A percentile compares a stretch with the other conserved stretches of the same genome.
These are phyloP conservation scores for Agrochola lota DNA, from an alignment of 2,888 invertebrate species.

Conservation along the genomic window DNA sequence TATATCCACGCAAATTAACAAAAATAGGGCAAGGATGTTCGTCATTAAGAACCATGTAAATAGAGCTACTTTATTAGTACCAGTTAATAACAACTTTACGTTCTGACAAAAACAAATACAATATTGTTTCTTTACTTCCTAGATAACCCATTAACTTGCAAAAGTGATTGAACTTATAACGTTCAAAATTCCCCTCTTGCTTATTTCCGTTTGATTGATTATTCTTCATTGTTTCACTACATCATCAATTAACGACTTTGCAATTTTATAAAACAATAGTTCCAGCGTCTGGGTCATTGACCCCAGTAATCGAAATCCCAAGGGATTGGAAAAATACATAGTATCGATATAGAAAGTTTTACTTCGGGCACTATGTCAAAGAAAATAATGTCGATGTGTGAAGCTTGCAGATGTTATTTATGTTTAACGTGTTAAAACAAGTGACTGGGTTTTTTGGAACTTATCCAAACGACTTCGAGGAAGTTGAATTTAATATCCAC, in stretches of 20 bases:
- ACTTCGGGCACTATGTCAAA: slow-evolving; percentile 25
- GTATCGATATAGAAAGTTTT: slow-evolving; percentile 10
- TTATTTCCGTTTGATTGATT: slow-evolving; percentile 57
- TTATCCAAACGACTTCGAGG: slow-evolving; percentile 44
- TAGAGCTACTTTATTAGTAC: too few species aligned
- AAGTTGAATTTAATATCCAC: slow-evolving; percentile 35
- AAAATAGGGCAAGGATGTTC: not conserved
- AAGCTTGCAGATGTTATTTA: slow-evolving; percentile 29
- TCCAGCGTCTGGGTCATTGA: slow-evolving; percentile 41
- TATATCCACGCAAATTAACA: too few species aligned
- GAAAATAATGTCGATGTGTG: slow-evolving; percentile 12
- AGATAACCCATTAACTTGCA: slow-evolving; percentile 4
- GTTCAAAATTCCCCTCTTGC: not conserved
- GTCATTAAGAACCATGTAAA: not conserved
- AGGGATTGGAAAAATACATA: not conserved
- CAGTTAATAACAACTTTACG: too few species aligned
- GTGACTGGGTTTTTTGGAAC: slow-evolving; percentile 41
- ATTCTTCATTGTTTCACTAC: slow-evolving; percentile 54
- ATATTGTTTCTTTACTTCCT: not conserved
- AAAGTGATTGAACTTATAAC: slow-evolving; percentile 52
- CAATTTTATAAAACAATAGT: slow-evolving; percentile 47
- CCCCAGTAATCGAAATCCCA: not conserved
- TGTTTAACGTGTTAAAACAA: slow-evolving; percentile 27
- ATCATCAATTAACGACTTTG: slow-evolving; percentile 51
- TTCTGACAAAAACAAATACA: slow-evolving; percentile 6